Base-by-base conservation (phyloP, 2,888 invertebrate genomes). In the Cosmia pyralina region DNA sequence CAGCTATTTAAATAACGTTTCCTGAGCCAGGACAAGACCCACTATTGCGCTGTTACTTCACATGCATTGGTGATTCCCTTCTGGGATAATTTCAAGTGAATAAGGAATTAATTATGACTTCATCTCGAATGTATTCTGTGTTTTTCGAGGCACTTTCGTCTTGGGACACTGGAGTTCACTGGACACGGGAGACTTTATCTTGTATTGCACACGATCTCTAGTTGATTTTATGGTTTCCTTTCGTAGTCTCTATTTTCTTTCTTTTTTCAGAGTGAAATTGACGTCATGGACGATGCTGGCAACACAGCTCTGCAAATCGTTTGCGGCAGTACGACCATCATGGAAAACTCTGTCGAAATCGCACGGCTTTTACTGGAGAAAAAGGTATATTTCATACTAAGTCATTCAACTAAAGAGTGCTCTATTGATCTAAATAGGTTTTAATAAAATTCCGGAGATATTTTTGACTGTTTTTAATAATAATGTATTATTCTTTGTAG, bases 301-400 rank as follows among this genome's bases (percentile, higher is more conserved):
- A 96, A 97, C 76, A 97, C 97, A 0, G 97, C 98, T 0, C 92
- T 98, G 41, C 97, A 97, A 84, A 97, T 97, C 53, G 97, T 97
- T 0, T 97, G 97, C 76, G 97, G 94, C 28, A 89, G 91, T 0
- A 80, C 86, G 0, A 79, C 86, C 0, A 52, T 91, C 22, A 89
- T 88, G 46, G 87, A 92, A 50, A 90, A 95, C 59, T 93, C 96
- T 0, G 73, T 91, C 0, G 93, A 94, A 64, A 93, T 97, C 8
- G 91, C 93, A n/a, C 89, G 92, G 52, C 75, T 96, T 11, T 87
- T 97, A 44, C 88, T 95, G 1, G 90, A 92, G 1, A 94, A 94
- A 69, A 93, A 96, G 93, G 97, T 97, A 90, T 17, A 46, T 67
- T 38, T 22, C 13, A 46, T 28, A 22, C n/a, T n/a, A n/a, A n/a